Evolutionary conservation across 1,140 invertebrate genomes (phyloP).

Genomic region (Berghia stephanieae): DNA sequence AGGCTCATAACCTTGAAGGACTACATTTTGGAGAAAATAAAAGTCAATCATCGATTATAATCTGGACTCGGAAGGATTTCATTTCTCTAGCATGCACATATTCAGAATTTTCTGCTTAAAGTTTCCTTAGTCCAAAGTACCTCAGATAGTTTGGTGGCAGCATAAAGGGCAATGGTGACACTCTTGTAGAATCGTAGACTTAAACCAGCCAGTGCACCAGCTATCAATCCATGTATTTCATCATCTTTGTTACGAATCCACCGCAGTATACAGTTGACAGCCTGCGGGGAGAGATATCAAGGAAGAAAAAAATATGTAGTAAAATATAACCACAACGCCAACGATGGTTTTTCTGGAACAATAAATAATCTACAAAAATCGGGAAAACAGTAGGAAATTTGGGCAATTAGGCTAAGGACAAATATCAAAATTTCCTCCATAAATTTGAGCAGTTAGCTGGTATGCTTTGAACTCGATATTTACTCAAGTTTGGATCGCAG

Average conservation of each 20-base stretch:
- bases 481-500: too few relatives aligned
- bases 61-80: too few relatives aligned
- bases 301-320: not conserved
- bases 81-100: too few relatives aligned
- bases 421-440: constrained; percentile 1
- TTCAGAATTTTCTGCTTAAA: too few relatives aligned
- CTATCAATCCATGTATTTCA: constrained; percentile 52
- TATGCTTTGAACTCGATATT: too few relatives aligned
- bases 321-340: not conserved
- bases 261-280: constrained; percentile 59
- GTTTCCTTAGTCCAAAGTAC: too few relatives aligned
- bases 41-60: too few relatives aligned
- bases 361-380: not conserved
- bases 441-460: too few relatives aligned
- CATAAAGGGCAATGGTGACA: constrained; percentile 59
- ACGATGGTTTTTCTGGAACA: too few relatives aligned
- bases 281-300: constrained; percentile 35
- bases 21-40: too few relatives aligned
- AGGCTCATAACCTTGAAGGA: too few relatives aligned
- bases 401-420: not conserved
- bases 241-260: constrained; percentile 55
- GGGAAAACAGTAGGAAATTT: not conserved
- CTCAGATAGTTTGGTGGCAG: constrained; percentile 60
- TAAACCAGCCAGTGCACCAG: constrained; percentile 61
- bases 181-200: constrained; percentile 64